Percentiles rank a stretch among this genome's conserved stretches.
Conservation (phyloP, 2,797 vertebrate species). For the Knipowitschia caucasica region DNA sequence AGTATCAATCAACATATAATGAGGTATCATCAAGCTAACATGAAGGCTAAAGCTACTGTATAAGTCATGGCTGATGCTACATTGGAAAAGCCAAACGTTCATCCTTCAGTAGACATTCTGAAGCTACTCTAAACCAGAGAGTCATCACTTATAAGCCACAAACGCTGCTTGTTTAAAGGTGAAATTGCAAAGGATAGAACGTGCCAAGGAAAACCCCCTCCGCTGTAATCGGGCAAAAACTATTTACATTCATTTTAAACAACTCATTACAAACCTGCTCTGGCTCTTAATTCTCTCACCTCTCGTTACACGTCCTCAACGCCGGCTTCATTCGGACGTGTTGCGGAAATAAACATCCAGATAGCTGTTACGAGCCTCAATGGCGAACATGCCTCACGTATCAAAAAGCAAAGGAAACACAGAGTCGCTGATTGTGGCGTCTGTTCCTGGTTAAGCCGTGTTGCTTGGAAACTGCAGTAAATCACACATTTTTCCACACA, state of each 20-base stretch:
- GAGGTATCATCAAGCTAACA: too few species aligned
- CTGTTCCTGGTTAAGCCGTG: constrained; percentile 62
- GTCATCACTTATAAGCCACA: neutral
- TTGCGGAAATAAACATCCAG: constrained; percentile 48
- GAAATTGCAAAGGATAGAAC: neutral
- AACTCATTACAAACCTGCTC: neutral
- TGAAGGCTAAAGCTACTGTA: too few species aligned
- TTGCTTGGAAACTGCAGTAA: constrained; percentile 63
- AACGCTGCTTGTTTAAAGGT: neutral
- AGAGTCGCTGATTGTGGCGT: constrained; percentile 48
- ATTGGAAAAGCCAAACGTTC: too few species aligned
- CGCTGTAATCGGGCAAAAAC: neutral
- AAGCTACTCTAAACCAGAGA: neutral
- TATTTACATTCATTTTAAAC: neutral
- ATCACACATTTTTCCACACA: constrained; percentile 66
- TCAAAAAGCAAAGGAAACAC: constrained; percentile 36
- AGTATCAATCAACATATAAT: too few species aligned
- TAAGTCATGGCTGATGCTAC: too few species aligned
- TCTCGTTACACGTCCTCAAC: neutral
- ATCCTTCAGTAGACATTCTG: too few species aligned
- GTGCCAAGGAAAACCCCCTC: neutral
- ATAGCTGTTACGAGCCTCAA: constrained; percentile 41
- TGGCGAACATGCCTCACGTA: constrained; percentile 25
- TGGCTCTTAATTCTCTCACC: neutral
- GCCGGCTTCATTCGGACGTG: constrained; percentile 28